Base-by-base conservation (phyloP, 2,797 vertebrate species). In the Toxotes lorentzi region DNA sequence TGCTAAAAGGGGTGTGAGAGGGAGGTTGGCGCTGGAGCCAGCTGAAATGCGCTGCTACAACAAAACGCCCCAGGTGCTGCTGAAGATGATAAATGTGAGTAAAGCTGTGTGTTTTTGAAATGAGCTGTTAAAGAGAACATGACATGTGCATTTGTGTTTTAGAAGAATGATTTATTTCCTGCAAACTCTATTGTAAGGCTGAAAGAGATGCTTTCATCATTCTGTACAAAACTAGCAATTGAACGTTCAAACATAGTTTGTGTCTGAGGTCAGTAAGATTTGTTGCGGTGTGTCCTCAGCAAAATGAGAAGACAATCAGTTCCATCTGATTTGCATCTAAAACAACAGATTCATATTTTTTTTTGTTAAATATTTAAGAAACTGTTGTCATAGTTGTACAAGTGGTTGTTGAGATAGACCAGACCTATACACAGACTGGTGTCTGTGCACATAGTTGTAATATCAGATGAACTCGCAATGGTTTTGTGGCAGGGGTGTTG, bases 1-100 rank as follows among this genome's bases (percentile, higher is more conserved):
- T 92, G 92, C 91, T 92, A 92, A 95, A 94, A 92, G 88, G 86
- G 88, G 91, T 91, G 91, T 89, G 89, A 91, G 83, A 88, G 76
- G 79, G 81, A 86, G 82, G 81, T 30, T 88, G 83, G 81, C 40
- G 56, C 70, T 45, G 56, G 68, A 86, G 67, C 85, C 80, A 78
- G 78, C 81, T 87, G 83, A 91, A 90, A 92, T 57, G 70, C 71
- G 54, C 35, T 67, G 88, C 73, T 79, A 80, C 83, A 83, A 72
- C 82, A 71, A 23, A 87, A 86, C 4, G 88, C 92, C 85, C 68
- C 74, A 87, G 92, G 92, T 92, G 84, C 81, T 75, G 73, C 1
- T 80, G 76, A 83, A 83, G 84, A 89, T 89, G 90, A 91, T 87
- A 87, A 84, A 88, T 90, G 84, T 78, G 79, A 85, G 84, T 66